Evolutionary conservation across 2,113 vertebrate genomes (phyloP).

Genomic region (Caranx ignobilis): DNA sequence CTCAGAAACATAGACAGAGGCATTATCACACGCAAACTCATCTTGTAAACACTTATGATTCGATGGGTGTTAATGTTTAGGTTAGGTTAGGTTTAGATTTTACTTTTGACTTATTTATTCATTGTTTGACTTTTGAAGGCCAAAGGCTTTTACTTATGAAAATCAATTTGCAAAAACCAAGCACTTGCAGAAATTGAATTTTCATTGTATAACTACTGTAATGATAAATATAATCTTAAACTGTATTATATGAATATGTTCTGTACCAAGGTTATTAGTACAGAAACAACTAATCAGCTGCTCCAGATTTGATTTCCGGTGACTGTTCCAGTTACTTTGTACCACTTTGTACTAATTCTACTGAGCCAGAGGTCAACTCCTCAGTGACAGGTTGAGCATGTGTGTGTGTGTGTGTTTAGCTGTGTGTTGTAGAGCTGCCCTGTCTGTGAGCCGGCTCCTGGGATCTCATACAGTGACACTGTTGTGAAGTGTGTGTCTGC

Average conservation of each 20-base stretch:
- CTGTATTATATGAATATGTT: neutral
- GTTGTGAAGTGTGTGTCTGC: conserved; percentile 46
- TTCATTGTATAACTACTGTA: neutral
- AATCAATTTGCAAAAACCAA: no score
- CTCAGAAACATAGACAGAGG: neutral
- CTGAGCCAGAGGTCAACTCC: conserved; percentile 35
- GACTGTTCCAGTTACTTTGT: conserved; percentile 57
- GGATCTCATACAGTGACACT: conserved; percentile 49
- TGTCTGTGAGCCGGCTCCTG: conserved; percentile 73
- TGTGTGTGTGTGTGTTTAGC: conserved; percentile 27
- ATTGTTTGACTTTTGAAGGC: neutral
- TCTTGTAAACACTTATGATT: neutral
- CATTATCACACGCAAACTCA: neutral
- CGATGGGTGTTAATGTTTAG: no score
- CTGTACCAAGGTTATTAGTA: neutral
- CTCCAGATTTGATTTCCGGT: conserved; percentile 38
- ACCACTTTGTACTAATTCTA: conserved; percentile 53
- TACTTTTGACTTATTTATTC: neutral
- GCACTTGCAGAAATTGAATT: neutral
- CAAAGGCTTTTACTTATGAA: neutral
- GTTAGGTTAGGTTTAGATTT: no score
- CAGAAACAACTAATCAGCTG: neutral
- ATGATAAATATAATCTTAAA: no score
- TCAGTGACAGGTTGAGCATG: conserved; percentile 21
- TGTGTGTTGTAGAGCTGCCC: conserved; percentile 68